A percentile compares a stretch with the other conserved stretches of the same genome.
Evolutionary conservation across 2,888 invertebrate genomes (phyloP).

Genomic region (Cheilosia pagana): DNA sequence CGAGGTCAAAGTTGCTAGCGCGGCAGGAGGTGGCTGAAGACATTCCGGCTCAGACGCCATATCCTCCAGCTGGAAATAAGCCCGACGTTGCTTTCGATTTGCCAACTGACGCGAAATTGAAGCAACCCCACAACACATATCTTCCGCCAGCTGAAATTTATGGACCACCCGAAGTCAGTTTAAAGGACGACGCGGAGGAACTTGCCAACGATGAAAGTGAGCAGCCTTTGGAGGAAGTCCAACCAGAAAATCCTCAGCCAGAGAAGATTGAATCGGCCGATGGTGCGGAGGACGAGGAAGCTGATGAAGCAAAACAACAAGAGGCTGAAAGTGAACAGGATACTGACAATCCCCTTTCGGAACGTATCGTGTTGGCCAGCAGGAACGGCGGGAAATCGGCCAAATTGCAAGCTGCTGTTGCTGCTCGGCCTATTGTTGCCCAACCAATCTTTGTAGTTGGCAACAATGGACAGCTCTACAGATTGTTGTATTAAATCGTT

Average conservation of each 20-base stretch:
- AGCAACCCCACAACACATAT: constrained; percentile 52
- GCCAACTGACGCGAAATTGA: constrained; percentile 75
- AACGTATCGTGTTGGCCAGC: constrained; percentile 15
- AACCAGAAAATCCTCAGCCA: not conserved
- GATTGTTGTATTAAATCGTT: constrained; percentile 37
- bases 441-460: constrained; percentile 45
- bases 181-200: constrained; percentile 42
- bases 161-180: constrained; percentile 75
- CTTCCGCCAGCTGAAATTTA: constrained; percentile 79
- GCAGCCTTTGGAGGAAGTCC: not conserved
- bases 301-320: constrained; percentile 34
- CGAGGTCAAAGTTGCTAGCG: constrained; percentile 19
- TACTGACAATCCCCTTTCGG: constrained; percentile 15
- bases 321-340: constrained; percentile 43
- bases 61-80: constrained; percentile 79
- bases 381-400: constrained; percentile 4
- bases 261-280: constrained; percentile 17
- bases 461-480: constrained; percentile 52
- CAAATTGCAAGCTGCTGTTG: constrained; percentile 37
- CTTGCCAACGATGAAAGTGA: constrained; percentile 18
- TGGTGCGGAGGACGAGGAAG: not conserved
- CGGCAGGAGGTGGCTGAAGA: constrained; percentile 52
- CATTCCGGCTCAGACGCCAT: constrained; percentile 76
- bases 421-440: not conserved
- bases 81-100: constrained; percentile 80